A percentile compares a stretch with the other conserved stretches of the same genome.
Conservation (phyloP, 2,797 vertebrate genomes). For the Fistularia tabacaria region DNA sequence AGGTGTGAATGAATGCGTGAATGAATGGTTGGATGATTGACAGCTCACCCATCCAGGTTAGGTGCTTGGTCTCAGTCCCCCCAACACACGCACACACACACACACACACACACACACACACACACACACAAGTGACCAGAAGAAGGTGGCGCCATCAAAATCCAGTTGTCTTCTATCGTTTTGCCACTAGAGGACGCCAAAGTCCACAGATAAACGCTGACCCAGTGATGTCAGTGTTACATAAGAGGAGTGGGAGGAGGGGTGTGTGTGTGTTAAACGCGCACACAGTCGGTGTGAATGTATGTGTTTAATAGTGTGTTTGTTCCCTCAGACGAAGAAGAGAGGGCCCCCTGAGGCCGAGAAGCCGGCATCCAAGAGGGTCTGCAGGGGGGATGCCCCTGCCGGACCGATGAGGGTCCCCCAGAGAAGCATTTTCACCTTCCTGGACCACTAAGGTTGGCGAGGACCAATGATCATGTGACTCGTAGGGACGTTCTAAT, state of each 20-base stretch:
- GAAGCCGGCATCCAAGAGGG: conserved; percentile 67
- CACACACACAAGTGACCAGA: too few relatives aligned
- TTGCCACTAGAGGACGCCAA: conserved; percentile 57
- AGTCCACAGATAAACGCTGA: conserved; percentile 30
- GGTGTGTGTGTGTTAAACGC: too few relatives aligned
- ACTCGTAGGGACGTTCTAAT: too few relatives aligned
- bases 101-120: too few relatives aligned
- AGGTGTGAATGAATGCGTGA: too few relatives aligned
- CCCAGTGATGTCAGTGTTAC: neutral
- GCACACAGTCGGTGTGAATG: neutral
- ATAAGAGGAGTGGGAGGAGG: too few relatives aligned
- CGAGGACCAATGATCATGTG: neutral
- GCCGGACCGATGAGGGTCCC: conserved; percentile 23
- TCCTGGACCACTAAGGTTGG: conserved; percentile 68
- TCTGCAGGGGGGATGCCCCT: conserved; percentile 52
- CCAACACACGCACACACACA: too few relatives aligned
- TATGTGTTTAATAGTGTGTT: conserved; percentile 1
- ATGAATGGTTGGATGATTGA: too few relatives aligned
- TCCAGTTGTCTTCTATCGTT: neutral
- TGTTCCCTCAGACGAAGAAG: conserved; percentile 67
- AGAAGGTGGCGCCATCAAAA: too few relatives aligned
- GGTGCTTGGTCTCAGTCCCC: too few relatives aligned
- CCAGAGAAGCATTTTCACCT: conserved; percentile 76
- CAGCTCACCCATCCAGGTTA: too few relatives aligned
- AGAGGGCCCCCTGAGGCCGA: conserved; percentile 30